These are phyloP conservation scores for Cydia strobilella DNA, from an alignment of 1,140 invertebrate genomes.

Conservation along the genomic window DNA sequence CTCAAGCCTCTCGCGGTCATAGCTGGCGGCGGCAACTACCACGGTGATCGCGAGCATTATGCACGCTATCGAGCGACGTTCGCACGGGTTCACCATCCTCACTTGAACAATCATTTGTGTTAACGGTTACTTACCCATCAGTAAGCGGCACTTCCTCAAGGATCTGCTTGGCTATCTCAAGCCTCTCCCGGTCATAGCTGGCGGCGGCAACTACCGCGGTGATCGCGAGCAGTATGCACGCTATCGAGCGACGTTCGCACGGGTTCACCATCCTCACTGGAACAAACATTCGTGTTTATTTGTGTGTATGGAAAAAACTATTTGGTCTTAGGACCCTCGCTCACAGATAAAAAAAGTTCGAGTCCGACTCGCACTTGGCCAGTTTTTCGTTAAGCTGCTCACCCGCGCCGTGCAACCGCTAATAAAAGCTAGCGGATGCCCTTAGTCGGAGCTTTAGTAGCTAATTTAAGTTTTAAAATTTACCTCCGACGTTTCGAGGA, in stretches of 20 bases:
- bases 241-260: slow-evolving; percentile 57
- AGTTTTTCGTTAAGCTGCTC: no score
- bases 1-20: slow-evolving; percentile 82
- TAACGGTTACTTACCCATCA: slow-evolving; percentile 79
- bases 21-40: slow-evolving; percentile 71
- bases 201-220: slow-evolving; percentile 71
- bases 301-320: no score
- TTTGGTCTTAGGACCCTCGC: no score
- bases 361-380: no score
- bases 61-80: slow-evolving; percentile 59
- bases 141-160: slow-evolving; percentile 84
- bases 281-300: no score
- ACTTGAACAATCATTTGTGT: slow-evolving; percentile 42
- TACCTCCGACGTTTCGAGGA: no score
- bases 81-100: slow-evolving; percentile 59
- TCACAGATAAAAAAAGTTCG: no score
- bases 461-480: no score
- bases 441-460: no score
- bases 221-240: slow-evolving; percentile 68
- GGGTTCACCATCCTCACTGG: slow-evolving; percentile 54
- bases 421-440: no score
- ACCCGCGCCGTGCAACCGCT: no score
- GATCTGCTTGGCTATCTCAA: slow-evolving; percentile 83
- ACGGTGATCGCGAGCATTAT: slow-evolving; percentile 67
- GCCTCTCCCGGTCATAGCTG: slow-evolving; percentile 79